A percentile compares a stretch with the other conserved stretches of the same genome.
Conservation (phyloP, 2,113 vertebrate genomes). For the Salvator merianae region DNA sequence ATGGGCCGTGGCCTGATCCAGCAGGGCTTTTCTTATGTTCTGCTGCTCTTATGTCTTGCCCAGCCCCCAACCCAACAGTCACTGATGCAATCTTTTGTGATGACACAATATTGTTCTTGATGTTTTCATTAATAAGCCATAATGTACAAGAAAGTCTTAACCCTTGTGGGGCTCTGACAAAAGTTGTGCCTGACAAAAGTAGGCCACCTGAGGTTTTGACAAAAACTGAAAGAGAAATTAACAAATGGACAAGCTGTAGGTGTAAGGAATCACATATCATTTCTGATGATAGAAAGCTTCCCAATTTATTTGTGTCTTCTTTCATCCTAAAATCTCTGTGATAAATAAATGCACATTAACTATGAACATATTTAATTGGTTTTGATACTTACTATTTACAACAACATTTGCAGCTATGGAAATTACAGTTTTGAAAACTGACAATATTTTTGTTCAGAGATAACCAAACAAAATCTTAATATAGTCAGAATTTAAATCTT, state of each 20-base stretch:
- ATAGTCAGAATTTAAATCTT: no score
- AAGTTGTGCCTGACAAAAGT: neutral
- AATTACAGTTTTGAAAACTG: accelerated
- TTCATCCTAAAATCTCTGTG: neutral
- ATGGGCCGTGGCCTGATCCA: no score
- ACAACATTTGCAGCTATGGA: neutral
- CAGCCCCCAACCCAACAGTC: no score
- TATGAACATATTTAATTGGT: neutral
- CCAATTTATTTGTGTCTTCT: neutral
- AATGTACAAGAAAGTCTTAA: no score
- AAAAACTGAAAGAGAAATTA: neutral
- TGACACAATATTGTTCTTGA: neutral
- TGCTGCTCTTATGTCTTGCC: no score
- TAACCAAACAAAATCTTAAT: neutral
- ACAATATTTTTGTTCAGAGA: neutral
- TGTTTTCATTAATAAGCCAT: neutral
- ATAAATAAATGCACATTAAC: neutral
- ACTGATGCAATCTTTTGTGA: neutral
- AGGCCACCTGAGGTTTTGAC: neutral
- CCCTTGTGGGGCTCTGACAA: no score
- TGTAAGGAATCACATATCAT: neutral
- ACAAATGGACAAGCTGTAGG: neutral
- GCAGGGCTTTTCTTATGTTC: no score
- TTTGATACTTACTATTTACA: neutral
- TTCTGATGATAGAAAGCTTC: neutral